Conservation (phyloP, 2,113 vertebrate genomes). For the Okapia johnstoni region DNA sequence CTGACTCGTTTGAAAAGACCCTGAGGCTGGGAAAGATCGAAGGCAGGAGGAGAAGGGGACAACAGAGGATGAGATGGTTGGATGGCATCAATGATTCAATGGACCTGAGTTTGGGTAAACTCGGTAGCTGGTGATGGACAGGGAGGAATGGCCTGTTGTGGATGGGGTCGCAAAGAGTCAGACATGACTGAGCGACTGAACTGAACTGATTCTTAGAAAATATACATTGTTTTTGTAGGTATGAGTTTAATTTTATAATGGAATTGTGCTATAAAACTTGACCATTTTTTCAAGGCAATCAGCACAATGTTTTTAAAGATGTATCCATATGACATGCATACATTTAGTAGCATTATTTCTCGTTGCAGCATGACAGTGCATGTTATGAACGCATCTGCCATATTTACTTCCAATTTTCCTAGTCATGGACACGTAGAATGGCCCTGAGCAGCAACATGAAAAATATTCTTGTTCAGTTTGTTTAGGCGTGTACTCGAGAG, state of each 20-base stretch:
- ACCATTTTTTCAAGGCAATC: not conserved
- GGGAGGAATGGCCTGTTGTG: not conserved
- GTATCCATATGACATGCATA: not conserved
- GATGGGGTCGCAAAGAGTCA: not conserved
- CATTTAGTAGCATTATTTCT: not conserved
- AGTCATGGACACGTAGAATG: not conserved
- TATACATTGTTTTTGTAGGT: not conserved
- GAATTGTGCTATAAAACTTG: not conserved
- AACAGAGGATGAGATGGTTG: not conserved
- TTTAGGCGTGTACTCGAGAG: not conserved
- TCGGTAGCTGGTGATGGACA: not conserved
- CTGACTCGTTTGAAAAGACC: not conserved
- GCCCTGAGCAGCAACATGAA: not conserved
- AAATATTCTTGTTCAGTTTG: not conserved
- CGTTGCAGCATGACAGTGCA: not conserved
- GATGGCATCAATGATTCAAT: not conserved
- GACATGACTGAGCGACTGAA: not conserved
- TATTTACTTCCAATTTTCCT: not conserved
- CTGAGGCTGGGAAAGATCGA: not conserved
- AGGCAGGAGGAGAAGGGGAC: not conserved
- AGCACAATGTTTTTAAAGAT: not conserved
- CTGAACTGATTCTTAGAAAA: not conserved
- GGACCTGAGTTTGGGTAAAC: not conserved
- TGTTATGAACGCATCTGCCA: not conserved
- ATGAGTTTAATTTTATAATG: not conserved